Conservation (phyloP, 2,113 vertebrate species). For the Periophthalmus modestus region DNA sequence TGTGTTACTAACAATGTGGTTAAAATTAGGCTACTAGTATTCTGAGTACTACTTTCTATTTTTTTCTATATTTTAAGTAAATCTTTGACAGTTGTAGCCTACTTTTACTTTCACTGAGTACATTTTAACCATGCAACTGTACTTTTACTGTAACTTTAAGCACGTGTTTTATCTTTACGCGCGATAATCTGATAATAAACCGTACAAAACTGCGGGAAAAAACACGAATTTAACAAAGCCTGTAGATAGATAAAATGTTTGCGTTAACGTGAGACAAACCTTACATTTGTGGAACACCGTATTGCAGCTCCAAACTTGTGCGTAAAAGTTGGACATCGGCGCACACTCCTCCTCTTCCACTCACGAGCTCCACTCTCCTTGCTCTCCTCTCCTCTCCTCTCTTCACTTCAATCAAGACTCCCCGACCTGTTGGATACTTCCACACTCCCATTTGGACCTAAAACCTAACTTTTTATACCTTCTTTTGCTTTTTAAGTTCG, state of each 20-base stretch:
- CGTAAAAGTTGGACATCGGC: neutral
- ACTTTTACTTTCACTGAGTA: too few species aligned
- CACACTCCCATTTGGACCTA: slow-evolving; percentile 18
- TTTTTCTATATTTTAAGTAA: too few species aligned
- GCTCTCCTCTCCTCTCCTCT: slow-evolving; percentile 31
- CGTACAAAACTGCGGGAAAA: neutral
- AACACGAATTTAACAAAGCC: too few species aligned
- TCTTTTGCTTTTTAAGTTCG: neutral
- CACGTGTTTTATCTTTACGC: too few species aligned
- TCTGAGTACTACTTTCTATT: too few species aligned
- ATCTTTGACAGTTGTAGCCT: too few species aligned
- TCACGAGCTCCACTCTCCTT: slow-evolving; percentile 18
- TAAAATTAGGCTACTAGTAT: too few species aligned
- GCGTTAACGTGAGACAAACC: neutral
- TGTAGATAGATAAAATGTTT: too few species aligned
- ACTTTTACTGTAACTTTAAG: too few species aligned
- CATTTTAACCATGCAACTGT: too few species aligned
- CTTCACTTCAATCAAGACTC: slow-evolving; percentile 33
- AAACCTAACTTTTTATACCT: neutral
- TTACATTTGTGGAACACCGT: neutral
- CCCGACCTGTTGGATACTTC: slow-evolving; percentile 33
- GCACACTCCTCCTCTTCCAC: slow-evolving; percentile 24
- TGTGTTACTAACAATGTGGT: too few species aligned
- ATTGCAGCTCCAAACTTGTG: neutral
- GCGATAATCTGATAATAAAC: too few species aligned